A percentile compares a stretch with the other conserved stretches of the same genome.
Conservation (phyloP, 64 coral and sea anemone species). For the Actinia tenebrosa region DNA sequence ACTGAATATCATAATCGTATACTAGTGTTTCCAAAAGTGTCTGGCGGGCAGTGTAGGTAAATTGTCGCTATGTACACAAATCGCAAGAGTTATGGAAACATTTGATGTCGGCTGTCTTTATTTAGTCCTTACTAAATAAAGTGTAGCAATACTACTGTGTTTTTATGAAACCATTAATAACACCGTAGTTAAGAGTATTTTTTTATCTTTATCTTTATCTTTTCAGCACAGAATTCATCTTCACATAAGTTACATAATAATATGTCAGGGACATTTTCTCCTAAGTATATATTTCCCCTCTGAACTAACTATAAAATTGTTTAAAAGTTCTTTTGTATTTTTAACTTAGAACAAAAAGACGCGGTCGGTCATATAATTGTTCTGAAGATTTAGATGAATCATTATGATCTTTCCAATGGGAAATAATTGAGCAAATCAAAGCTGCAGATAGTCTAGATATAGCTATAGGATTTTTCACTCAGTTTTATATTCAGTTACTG, state of each 20-base stretch:
- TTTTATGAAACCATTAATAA: not conserved
- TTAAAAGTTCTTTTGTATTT: no score
- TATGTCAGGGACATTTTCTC: no score
- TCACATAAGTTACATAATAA: no score
- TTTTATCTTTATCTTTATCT: no score
- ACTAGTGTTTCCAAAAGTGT: not conserved
- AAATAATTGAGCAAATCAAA: no score
- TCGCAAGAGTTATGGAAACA: not conserved
- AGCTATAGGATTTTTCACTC: not conserved
- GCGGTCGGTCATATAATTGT: not conserved
- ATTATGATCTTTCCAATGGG: no score
- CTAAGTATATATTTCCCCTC: no score
- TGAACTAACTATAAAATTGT: no score
- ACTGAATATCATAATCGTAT: no score
- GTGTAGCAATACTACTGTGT: not conserved
- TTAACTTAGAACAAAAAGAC: no score
- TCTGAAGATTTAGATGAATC: not conserved
- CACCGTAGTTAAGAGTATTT: not conserved
- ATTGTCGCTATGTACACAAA: not conserved
- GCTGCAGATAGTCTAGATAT: no score
- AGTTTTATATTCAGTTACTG: not conserved
- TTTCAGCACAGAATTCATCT: no score
- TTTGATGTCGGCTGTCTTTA: not conserved
- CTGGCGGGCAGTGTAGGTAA: not conserved
- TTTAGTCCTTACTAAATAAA: not conserved